These are phyloP conservation scores for Semotilus atromaculatus DNA, from an alignment of 2,797 vertebrate species.

Conservation along the genomic window DNA sequence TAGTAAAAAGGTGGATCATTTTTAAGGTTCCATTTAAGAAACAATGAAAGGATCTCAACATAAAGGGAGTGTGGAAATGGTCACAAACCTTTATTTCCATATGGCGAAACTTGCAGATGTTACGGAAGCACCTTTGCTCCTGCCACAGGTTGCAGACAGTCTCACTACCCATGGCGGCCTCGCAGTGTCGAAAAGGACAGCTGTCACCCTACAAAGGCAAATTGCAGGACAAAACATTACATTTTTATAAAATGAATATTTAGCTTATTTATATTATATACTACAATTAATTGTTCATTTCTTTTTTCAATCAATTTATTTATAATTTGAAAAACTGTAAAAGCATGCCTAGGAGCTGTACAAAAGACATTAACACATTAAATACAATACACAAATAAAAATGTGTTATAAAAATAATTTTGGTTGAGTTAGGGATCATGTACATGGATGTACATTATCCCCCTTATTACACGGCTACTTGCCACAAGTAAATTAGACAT, in stretches of 20 bases:
- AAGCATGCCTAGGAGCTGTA: neutral
- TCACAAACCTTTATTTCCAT: constrained; percentile 92
- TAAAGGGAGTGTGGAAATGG: no score
- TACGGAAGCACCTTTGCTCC: constrained; percentile 90
- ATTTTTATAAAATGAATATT: neutral
- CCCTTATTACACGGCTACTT: no score
- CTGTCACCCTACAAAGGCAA: constrained; percentile 82
- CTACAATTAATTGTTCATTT: no score
- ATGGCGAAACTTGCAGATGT: constrained; percentile 93
- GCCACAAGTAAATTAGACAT: no score
- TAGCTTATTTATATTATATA: no score
- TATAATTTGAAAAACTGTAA: neutral
- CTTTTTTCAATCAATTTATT: neutral
- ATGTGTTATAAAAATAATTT: no score
- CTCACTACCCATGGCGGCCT: constrained; percentile 93
- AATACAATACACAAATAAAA: neutral
- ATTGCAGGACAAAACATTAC: neutral
- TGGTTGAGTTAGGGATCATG: no score
- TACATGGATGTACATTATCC: no score
- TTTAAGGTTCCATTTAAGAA: neutral
- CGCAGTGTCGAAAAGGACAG: constrained; percentile 93
- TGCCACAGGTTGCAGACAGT: constrained; percentile 91
- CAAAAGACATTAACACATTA: neutral
- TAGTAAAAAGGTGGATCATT: neutral
- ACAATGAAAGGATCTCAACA: neutral